Evolutionary conservation across 2,888 invertebrate genomes (phyloP), one percentile per base, ranked within the genome.

Genomic region (Torymus aiolomorphi): DNA sequence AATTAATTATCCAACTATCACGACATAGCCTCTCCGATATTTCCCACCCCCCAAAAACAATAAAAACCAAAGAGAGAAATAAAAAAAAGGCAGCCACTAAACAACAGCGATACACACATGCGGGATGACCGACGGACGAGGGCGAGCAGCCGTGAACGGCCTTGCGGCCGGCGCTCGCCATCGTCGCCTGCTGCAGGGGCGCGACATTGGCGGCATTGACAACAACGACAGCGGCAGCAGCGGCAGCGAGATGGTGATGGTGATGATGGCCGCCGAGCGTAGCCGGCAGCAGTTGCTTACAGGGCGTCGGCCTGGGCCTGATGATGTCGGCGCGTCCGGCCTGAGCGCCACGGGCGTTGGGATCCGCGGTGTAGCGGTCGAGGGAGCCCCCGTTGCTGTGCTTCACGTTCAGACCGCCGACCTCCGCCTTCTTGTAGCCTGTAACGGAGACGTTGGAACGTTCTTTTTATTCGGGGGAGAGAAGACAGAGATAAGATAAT

Each of bases 281-380:
- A 24, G 24, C 20, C 66, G 73, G 76, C 18, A 74, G 76, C 75
- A 24, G 24, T 24, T 80, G 91, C 93, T 93, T 91, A 93, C 93
- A 93, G 84, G 94, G 93, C 83, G 94, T 94, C 83, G 93, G 93
- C 85, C 93, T 92, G 76, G 95, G 94, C 85, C 96, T 92, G 87
- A 96, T 96, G 86, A 96, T 94, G 89, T 96, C 96, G 61, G 94
- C 95, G 56, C 94, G 93, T 24, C 24, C 24, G 65, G 94, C 92
- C 91, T 91, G 92, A 91, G 92, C 92, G 89, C 92, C 91, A 88
- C 94, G 92, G 85, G 95, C 94, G 91, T 95, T 95, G 24, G 95
- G 96, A 91, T 96, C 96, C 78, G 95, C 94, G 1, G 95, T 95
- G 88, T 96, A 96, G 83, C 96, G 92, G 80, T 95, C 93, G 85